Conservation (phyloP, 2,888 invertebrate genomes). For the Norana najaformis region DNA sequence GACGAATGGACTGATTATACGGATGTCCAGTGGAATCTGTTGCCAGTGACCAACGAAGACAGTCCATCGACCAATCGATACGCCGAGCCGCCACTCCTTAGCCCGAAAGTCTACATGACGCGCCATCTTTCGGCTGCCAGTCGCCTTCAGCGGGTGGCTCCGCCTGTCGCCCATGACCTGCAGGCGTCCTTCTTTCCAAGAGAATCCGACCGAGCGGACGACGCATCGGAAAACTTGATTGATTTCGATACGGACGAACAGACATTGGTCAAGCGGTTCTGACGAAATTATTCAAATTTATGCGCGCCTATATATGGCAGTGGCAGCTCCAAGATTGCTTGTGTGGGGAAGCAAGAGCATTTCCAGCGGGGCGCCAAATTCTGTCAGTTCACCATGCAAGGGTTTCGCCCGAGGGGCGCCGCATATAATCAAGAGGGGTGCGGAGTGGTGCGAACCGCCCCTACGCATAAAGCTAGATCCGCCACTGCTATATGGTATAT, state of each 20-base stretch:
- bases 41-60: not conserved
- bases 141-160: not conserved
- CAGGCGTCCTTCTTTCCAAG: not conserved
- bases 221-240: not conserved
- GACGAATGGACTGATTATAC: slow-evolving; percentile 13
- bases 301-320: no score
- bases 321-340: no score
- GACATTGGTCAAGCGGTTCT: slow-evolving; percentile 13
- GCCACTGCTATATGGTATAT: no score
- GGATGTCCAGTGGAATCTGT: not conserved
- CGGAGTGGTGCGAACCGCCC: no score
- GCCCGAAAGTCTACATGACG: not conserved
- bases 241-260: slow-evolving; percentile 13
- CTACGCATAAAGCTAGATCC: no score
- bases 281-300: slow-evolving; percentile 3
- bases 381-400: no score
- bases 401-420: no score
- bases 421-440: no score
- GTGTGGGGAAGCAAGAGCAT: no score
- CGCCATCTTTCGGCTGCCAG: not conserved
- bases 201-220: not conserved
- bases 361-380: no score
- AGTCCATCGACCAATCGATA: not conserved
- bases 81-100: not conserved
- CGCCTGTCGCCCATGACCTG: not conserved